phyloP scores from a whole-genome alignment of 2,113 vertebrate species.

The Girardinichthys multiradiatus region DNA sequence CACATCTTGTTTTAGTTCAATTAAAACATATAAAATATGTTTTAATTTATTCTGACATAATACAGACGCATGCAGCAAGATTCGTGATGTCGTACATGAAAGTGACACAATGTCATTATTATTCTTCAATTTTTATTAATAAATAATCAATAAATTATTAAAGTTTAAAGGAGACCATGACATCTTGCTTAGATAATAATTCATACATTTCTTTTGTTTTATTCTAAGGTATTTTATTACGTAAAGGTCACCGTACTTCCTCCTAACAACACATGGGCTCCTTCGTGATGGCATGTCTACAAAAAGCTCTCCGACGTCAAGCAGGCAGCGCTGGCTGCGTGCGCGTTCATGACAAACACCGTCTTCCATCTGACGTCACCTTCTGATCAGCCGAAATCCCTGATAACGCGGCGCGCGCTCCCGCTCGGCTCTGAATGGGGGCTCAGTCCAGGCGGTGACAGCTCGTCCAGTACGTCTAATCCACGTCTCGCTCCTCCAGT shows the following conservation, averaged over 20 bases:
- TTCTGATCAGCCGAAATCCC: slow-evolving; percentile 69
- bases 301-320: slow-evolving; percentile 33
- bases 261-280: too few species aligned
- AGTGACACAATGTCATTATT: too few species aligned
- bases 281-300: slow-evolving; percentile 11
- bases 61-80: too few species aligned
- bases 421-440: slow-evolving; percentile 67
- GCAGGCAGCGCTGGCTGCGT: slow-evolving; percentile 27
- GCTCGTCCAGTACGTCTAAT: slow-evolving; percentile 42
- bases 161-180: too few species aligned
- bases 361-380: slow-evolving; percentile 62
- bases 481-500: slow-evolving; percentile 26
- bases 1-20: too few species aligned
- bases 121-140: too few species aligned
- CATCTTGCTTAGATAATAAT: too few species aligned
- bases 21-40: too few species aligned
- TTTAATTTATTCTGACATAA: too few species aligned
- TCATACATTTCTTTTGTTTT: too few species aligned
- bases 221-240: neutral
- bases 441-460: slow-evolving; percentile 62
- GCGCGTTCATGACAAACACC: slow-evolving; percentile 41
- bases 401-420: slow-evolving; percentile 65
- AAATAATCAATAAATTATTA: too few species aligned
- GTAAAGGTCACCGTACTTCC: neutral
- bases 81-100: too few species aligned